Evolutionary conservation across 2,888 invertebrate species (phyloP).

Genomic region (Drosophila differens): DNA sequence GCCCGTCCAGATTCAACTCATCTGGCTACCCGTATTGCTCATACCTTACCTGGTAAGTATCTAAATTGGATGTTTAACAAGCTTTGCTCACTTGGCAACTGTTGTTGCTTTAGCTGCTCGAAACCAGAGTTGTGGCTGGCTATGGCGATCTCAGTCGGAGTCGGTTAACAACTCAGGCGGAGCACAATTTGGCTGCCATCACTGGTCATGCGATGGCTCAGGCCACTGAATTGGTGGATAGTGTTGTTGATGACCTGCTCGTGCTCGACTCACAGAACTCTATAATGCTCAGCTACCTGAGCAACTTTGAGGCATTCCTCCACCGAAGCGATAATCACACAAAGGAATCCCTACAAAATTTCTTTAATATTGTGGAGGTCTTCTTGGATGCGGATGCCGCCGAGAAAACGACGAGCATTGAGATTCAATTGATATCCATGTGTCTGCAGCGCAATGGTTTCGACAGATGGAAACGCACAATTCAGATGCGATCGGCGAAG

Average conservation of each 20-base stretch:
- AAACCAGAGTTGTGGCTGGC: conserved; percentile 1
- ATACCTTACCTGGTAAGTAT: conserved; percentile 44
- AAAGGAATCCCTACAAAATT: conserved; percentile 33
- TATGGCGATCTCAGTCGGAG: conserved; percentile 54
- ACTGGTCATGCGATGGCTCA: conserved; percentile 52
- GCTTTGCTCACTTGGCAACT: background rate
- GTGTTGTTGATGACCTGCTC: conserved; percentile 62
- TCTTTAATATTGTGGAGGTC: conserved; percentile 51
- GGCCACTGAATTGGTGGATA: conserved; percentile 59
- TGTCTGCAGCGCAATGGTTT: conserved; percentile 68
- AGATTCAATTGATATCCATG: conserved; percentile 60
- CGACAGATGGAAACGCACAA: conserved; percentile 69
- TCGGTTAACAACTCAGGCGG: conserved; percentile 56
- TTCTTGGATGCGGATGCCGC: conserved; percentile 59
- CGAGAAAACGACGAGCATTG: conserved; percentile 50
- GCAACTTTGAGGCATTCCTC: conserved; percentile 50
- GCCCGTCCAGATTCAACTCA: conserved; percentile 16
- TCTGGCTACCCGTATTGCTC: conserved; percentile 7
- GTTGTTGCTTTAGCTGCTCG: background rate
- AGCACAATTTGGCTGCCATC: conserved; percentile 49
- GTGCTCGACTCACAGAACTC: conserved; percentile 63
- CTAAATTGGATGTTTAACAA: background rate
- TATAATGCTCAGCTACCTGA: conserved; percentile 45
- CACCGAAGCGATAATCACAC: conserved; percentile 45
- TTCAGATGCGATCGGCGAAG: conserved; percentile 51